These are phyloP conservation scores for Plectrocnemia conspersa DNA, from an alignment of 1,140 invertebrate species.

Conservation along the genomic window DNA sequence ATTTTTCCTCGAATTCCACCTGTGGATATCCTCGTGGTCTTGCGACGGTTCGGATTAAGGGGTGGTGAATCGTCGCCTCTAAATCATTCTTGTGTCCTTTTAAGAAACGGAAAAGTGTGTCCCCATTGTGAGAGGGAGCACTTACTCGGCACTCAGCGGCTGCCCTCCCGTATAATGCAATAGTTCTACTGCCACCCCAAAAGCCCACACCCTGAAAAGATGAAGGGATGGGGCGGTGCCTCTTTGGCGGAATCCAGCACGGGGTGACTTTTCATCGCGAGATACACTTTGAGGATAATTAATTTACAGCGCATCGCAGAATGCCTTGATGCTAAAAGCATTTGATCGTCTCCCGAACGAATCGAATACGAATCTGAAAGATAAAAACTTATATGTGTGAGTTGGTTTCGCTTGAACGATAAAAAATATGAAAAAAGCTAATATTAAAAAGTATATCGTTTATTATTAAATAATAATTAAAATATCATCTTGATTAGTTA, in stretches of 20 bases:
- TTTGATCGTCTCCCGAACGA: slow-evolving; percentile 4
- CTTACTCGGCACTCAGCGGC: slow-evolving; percentile 33
- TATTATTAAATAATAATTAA: too few species aligned
- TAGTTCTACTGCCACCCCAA: slow-evolving; percentile 19
- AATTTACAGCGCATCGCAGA: slow-evolving; percentile 24
- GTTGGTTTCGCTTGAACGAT: too few species aligned
- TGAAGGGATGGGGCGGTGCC: slow-evolving; percentile 6
- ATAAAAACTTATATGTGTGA: too few species aligned
- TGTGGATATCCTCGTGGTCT: slow-evolving; percentile 17
- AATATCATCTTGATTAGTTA: too few species aligned
- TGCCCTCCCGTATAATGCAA: slow-evolving; percentile 30
- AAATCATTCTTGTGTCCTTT: slow-evolving; percentile 34
- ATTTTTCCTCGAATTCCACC: slow-evolving; percentile 20
- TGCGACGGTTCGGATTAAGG: not conserved
- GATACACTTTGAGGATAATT: slow-evolving; percentile 23
- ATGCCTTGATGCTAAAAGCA: slow-evolving; percentile 2
- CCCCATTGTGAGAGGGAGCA: slow-evolving; percentile 34
- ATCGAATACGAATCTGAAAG: not conserved
- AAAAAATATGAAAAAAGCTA: too few species aligned
- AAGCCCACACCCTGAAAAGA: not conserved
- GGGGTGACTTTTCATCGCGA: slow-evolving; percentile 6
- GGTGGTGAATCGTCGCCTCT: slow-evolving; percentile 18
- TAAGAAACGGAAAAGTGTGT: slow-evolving; percentile 35
- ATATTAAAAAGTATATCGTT: too few species aligned
- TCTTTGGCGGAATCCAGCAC: too few species aligned